phyloP scores from a whole-genome alignment of 2,888 invertebrate species.

The Coleophora deauratella region DNA sequence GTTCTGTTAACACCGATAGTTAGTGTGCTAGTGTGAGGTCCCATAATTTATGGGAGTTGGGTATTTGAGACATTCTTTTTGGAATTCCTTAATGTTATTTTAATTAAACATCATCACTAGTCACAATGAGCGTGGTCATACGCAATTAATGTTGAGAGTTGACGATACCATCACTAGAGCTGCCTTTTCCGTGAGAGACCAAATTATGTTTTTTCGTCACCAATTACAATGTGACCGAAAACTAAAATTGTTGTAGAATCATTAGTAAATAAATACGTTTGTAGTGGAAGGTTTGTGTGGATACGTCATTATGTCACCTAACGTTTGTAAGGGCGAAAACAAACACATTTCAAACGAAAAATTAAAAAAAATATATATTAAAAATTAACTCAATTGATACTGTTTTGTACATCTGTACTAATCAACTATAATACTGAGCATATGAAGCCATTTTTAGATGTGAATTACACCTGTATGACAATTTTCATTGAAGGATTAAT shows the following conservation, averaged over 20 bases:
- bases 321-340: too few species aligned
- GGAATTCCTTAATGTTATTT: constrained; percentile 32
- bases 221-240: constrained; percentile 51
- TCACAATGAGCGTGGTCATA: constrained; percentile 47
- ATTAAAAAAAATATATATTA: too few species aligned
- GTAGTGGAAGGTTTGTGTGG: constrained; percentile 28
- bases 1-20: constrained; percentile 30
- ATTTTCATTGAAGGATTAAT: background rate
- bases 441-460: background rate
- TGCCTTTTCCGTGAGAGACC: constrained; percentile 51
- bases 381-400: too few species aligned
- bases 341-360: too few species aligned
- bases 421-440: too few species aligned
- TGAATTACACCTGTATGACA: too few species aligned
- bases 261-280: constrained; percentile 30
- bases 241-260: constrained; percentile 37
- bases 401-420: too few species aligned
- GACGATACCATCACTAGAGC: constrained; percentile 51
- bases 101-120: constrained; percentile 56
- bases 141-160: constrained; percentile 57
- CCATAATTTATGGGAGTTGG: constrained; percentile 27
- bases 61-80: constrained; percentile 19
- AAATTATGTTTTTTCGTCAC: constrained; percentile 62
- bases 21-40: constrained; percentile 54
- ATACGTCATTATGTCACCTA: constrained; percentile 21